Conservation (phyloP, 2,888 invertebrate species). For the Netelia inedita region DNA sequence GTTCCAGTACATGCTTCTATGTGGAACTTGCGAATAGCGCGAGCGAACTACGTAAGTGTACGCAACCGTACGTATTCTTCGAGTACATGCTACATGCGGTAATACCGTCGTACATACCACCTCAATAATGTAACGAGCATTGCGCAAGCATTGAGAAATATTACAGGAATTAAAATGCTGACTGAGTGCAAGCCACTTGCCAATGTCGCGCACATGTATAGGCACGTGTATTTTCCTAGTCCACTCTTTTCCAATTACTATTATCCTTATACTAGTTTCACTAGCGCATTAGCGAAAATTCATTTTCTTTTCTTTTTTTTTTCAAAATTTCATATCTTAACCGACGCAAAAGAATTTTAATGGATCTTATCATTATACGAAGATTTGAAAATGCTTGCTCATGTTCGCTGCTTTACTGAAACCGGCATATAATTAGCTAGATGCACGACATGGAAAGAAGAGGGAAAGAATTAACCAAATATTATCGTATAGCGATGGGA, state of each 20-base stretch:
- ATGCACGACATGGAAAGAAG: no score
- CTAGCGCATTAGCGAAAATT: background rate
- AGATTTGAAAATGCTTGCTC: no score
- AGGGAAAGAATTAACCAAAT: no score
- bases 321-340: background rate
- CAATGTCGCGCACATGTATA: slow-evolving; percentile 63
- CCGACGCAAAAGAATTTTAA: no score
- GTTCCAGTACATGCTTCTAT: no score
- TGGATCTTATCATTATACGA: no score
- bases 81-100: slow-evolving; percentile 48
- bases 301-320: background rate
- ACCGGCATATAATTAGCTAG: no score
- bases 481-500: no score
- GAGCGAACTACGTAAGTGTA: slow-evolving; percentile 28
- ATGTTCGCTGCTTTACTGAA: no score
- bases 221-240: background rate
- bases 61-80: slow-evolving; percentile 14
- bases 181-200: slow-evolving; percentile 68
- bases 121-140: slow-evolving; percentile 69
- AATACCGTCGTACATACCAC: slow-evolving; percentile 63
- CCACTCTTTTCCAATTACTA: background rate
- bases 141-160: slow-evolving; percentile 74
- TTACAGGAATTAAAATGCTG: slow-evolving; percentile 73
- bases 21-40: background rate
- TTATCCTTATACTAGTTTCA: background rate